These are phyloP conservation scores for Semicossyphus pulcher DNA, from an alignment of 2,113 vertebrate species.

Conservation along the genomic window DNA sequence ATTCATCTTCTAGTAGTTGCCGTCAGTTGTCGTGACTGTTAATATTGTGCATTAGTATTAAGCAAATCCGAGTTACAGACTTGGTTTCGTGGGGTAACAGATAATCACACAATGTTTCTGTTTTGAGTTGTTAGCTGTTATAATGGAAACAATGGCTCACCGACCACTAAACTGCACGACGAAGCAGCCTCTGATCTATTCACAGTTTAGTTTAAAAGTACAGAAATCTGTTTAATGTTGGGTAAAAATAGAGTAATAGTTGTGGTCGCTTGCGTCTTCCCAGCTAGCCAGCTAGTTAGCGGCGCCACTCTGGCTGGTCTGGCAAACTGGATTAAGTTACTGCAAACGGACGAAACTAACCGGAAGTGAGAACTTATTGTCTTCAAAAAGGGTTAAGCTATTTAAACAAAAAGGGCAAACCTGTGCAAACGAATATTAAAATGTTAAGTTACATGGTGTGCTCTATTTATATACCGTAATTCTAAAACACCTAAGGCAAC, in stretches of 20 bases:
- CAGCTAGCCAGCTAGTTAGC: slow-evolving; percentile 28
- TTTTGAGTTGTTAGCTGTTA: too few species aligned
- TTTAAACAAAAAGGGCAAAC: neutral
- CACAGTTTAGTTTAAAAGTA: neutral
- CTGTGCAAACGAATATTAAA: too few species aligned
- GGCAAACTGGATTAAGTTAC: slow-evolving; percentile 15
- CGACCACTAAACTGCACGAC: neutral
- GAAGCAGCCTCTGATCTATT: neutral
- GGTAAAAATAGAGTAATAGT: slow-evolving; percentile 1
- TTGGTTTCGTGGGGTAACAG: neutral
- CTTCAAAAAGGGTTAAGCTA: too few species aligned
- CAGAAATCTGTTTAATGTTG: neutral
- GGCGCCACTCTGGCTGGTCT: slow-evolving; percentile 66
- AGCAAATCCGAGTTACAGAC: neutral
- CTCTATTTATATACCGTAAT: too few species aligned
- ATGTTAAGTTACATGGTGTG: too few species aligned
- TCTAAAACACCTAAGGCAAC: too few species aligned
- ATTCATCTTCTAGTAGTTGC: too few species aligned
- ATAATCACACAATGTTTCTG: neutral
- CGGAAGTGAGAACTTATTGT: neutral
- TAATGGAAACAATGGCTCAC: neutral
- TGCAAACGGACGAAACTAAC: accelerated
- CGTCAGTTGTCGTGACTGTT: too few species aligned
- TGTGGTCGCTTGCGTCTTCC: neutral
- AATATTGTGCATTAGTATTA: neutral